Evolutionary conservation across 2,888 invertebrate species (phyloP), one percentile per base, ranked within the genome.

Genomic region (Diplazon laetatorius): DNA sequence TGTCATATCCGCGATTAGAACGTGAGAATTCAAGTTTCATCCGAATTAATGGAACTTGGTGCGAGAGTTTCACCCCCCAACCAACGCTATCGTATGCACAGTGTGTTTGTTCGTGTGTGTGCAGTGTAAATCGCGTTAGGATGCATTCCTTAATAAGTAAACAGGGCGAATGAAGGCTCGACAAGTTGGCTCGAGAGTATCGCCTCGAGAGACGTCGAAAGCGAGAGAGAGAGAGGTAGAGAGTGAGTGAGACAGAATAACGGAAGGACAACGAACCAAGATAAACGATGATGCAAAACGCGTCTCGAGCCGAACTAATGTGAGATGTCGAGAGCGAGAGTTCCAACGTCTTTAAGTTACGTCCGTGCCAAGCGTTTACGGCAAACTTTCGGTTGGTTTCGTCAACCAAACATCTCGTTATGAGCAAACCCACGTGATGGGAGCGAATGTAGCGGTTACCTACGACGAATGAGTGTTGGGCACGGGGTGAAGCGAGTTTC

Each of bases 131-230:
- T 22, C 48, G 14, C 59, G 39, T 59, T 39, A 59, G 18, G 59
- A 70, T 59, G 69, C 46, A 70, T 70, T 70, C 59, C 69, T 80
- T 80, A 80, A 74, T 72, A 71, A 74, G 65, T 57, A 77, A 77
- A 74, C 71, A 80, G 63, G 30, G 62, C 72, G 74, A 71, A 77
- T 77, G 70, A 77, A 62, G 62, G 68, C 71, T 77, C 74, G 57
- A 68, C 63, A 57, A 70, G 50, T 55, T 69, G 50, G 62, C 71
- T 59, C 55, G 16, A 62, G 76, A 70, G 69, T 59, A 20, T 68
- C 39, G 70, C 30, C 39, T 74, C 48, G 44, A 44, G 60, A 62
- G 52, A 30, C 30, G 0, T 8, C 22, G 52, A 52, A 8, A 25
- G 30, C n/a, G 50, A 35, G 44, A 42, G 42, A 1, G 44, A 25